A percentile compares a stretch with the other conserved stretches of the same genome.
Conservation (phyloP, 2,888 invertebrate species). For the Aspidiotus rigidus region DNA sequence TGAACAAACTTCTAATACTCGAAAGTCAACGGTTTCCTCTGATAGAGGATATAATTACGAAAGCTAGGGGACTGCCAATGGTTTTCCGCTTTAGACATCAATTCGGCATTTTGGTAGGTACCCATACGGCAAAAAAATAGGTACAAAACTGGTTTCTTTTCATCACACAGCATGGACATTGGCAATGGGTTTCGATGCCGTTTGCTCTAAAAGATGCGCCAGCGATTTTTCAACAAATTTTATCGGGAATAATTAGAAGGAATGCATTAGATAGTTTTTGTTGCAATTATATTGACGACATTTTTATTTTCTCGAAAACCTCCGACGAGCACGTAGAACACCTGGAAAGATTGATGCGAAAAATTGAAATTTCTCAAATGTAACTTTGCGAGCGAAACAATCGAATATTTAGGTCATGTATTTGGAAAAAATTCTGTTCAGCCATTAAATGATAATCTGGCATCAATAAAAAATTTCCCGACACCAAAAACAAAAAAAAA, state of each 20-base stretch:
- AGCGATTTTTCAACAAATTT: slow-evolving; percentile 9
- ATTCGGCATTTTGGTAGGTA: slow-evolving; percentile 42
- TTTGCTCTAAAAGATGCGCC: slow-evolving; percentile 28
- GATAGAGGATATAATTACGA: slow-evolving; percentile 21
- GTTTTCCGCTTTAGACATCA: slow-evolving; percentile 41
- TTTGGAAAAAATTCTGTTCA: slow-evolving; percentile 27
- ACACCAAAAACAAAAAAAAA: slow-evolving; percentile 23
- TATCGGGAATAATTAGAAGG: not conserved
- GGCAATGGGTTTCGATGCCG: slow-evolving; percentile 10
- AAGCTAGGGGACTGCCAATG: slow-evolving; percentile 41
- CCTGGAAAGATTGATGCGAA: slow-evolving; percentile 36
- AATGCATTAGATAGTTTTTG: slow-evolving; percentile 9
- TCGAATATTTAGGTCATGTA: slow-evolving; percentile 26
- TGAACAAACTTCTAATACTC: slow-evolving; percentile 21
- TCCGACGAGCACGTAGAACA: slow-evolving; percentile 38
- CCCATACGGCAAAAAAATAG: slow-evolving; percentile 21
- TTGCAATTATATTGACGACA: slow-evolving; percentile 12
- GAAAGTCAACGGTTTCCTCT: slow-evolving; percentile 22
- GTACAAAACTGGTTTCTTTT: slow-evolving; percentile 29
- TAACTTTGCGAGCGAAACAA: too few species aligned
- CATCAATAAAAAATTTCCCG: slow-evolving; percentile 27
- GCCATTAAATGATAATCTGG: slow-evolving; percentile 31
- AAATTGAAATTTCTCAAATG: too few species aligned
- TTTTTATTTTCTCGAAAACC: slow-evolving; percentile 36
- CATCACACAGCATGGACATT: slow-evolving; percentile 28